Base-by-base conservation (phyloP, 2,113 vertebrate species). In the Equus quagga region DNA sequence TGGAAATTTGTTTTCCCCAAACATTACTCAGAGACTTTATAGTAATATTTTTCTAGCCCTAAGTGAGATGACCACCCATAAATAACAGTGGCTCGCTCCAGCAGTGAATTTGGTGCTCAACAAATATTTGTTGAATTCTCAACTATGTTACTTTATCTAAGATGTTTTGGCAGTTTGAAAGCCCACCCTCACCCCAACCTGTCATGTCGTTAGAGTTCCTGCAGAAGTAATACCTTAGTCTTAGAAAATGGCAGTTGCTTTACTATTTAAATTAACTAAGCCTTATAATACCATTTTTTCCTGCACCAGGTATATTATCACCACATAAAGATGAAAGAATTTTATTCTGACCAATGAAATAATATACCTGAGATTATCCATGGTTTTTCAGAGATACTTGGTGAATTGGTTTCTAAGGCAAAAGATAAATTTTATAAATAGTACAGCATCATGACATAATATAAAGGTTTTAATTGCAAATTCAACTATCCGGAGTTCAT, bases 11-110 rank as follows among this genome's bases (percentile, higher is more conserved):
- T 95, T 94, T 96, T 82, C 72, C 79, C 60, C 73, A 81, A 80
- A 90, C 79, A 90, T 51, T n/a, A 54, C 60, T 72, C 85, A 12
- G 75, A 93, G 80, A 44, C 70, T 73, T 85, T 62, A 64, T 8
- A 92, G 73, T 54, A 94, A 33, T 78, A 60, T 86, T 86, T 95
- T 94, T 94, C 65, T 70, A 91, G 78, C n/a, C n/a, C 44, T 64
- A n/a, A 78, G 33, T 82, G 67, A 95, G 73, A 67, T 92, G 26
- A 31, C 75, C 58, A 41, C 60, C 23, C 28, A 1, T 73, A 88
- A 65, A 5, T 69, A 73, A 69, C 14, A 69, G 13, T 86, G 82
- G 60, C 60, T 89, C 12, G 70, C 33, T 75, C 70, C 12, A 91
- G 76, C 33, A 67, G 1, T 84, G 19, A 83, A 79, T 26, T 83